Conservation (phyloP, 2,113 vertebrate genomes). For the Cyanoderma ruficeps region DNA sequence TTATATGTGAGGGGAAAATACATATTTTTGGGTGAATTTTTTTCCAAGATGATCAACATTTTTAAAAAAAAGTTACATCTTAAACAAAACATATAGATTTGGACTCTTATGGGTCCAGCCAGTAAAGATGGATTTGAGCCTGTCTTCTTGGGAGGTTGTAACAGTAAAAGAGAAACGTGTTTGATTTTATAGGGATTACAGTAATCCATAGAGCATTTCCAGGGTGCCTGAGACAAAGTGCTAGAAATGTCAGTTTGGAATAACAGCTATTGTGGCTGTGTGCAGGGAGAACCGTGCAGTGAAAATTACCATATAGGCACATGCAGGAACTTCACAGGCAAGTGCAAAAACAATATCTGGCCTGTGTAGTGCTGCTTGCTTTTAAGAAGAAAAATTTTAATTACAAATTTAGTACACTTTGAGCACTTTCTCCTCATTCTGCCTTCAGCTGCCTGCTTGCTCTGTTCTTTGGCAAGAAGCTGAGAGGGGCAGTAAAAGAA, state of each 20-base stretch:
- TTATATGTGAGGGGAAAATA: background rate
- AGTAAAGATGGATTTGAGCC: background rate
- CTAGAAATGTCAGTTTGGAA: background rate
- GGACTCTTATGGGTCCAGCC: background rate
- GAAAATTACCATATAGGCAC: background rate
- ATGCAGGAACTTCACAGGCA: background rate
- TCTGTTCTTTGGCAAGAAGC: background rate
- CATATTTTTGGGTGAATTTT: rapidly evolving
- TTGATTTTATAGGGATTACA: constrained; percentile 5
- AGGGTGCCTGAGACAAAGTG: background rate
- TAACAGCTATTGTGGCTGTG: background rate
- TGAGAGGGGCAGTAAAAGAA: background rate
- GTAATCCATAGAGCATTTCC: background rate
- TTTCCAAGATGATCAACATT: background rate
- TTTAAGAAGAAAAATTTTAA: background rate
- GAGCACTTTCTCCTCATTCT: background rate
- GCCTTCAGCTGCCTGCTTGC: background rate
- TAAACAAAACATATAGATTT: background rate
- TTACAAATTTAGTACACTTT: background rate
- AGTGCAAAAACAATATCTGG: background rate
- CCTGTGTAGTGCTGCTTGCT: background rate
- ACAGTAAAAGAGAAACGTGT: background rate
- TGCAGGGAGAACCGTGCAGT: background rate
- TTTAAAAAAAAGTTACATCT: background rate
- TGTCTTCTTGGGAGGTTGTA: constrained; percentile 4